Evolutionary conservation across 2,888 invertebrate genomes (phyloP), one percentile per base, ranked within the genome.

Genomic region (Cephus sareptanus): DNA sequence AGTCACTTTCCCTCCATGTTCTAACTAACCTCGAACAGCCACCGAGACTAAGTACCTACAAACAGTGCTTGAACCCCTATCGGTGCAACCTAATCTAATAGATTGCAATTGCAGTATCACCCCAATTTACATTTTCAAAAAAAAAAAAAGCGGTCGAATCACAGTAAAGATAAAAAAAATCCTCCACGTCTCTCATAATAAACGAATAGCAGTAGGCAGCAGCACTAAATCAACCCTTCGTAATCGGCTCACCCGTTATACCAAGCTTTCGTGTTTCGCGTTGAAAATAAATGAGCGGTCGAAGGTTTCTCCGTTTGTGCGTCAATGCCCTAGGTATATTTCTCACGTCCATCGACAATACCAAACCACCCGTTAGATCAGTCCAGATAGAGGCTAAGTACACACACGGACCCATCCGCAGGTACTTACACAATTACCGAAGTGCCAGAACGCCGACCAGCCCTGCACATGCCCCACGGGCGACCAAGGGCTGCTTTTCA

Each of bases 361-460:
- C 23, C 23, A 23, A 23, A 56, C 23, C 56, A 56, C 56, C 56
- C 56, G 56, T 23, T 56, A 56, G 56, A 56, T 56, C 56, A 56
- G 23, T 6, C 23, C 56, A 56, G 56, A 56, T 56, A 56, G 23
- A 56, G 56, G 56, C 23, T 23, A 56, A 56, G 56, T 56, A 56
- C 56, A 56, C 71, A 74, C 37, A 78, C 78, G 78, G 76, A 80
- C 80, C 76, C 79, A 13, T 76, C 33, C 76, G 69, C 75, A 56
- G 56, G 75, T 35, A 76, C 68, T 74, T 76, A 70, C 76, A 74
- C 79, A 74, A 73, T 69, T 73, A 69, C 74, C 33, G 73, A 75
- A 78, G 88, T 87, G 87, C 87, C 87, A 87, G 89, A 89, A 89
- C 89, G 88, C 84, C 84, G 80, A 83, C 83, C 84, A 81, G 81